phyloP scores from a whole-genome alignment of 2,888 invertebrate genomes.

The Machimus rusticus region DNA sequence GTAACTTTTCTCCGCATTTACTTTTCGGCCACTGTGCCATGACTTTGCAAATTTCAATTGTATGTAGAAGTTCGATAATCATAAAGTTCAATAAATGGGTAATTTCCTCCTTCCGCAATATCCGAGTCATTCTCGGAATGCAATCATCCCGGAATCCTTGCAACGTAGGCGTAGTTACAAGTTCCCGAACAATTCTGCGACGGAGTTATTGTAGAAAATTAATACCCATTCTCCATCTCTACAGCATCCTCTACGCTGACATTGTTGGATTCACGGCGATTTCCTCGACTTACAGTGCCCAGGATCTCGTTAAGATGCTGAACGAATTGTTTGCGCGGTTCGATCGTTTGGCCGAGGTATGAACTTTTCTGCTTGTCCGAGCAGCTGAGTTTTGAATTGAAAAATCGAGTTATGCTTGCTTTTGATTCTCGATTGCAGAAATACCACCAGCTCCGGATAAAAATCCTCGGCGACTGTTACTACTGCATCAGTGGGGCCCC shows the following conservation, averaged over 20 bases:
- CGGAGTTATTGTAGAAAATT: not conserved
- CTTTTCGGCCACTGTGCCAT: not conserved
- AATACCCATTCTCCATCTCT: not conserved
- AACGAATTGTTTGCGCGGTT: constrained; percentile 96
- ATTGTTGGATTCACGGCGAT: constrained; percentile 98
- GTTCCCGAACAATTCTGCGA: not conserved
- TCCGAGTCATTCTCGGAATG: not conserved
- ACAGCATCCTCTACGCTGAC: constrained; percentile 94
- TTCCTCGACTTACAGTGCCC: constrained; percentile 93
- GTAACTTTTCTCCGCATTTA: not conserved
- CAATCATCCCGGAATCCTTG: not conserved
- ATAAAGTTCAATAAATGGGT: not conserved
- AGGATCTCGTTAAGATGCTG: constrained; percentile 93
- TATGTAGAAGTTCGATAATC: not conserved
- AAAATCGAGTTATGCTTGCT: constrained; percentile 11
- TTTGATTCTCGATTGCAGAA: constrained; percentile 66
- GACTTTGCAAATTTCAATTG: not conserved
- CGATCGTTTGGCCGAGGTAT: constrained; percentile 85
- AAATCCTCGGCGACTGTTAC: constrained; percentile 96
- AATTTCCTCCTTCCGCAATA: not conserved
- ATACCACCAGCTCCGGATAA: constrained; percentile 93
- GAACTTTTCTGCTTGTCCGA: constrained; percentile 50
- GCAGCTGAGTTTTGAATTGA: not conserved
- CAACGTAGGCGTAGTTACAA: not conserved
- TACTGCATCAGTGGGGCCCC: constrained; percentile 98